These are phyloP conservation scores for Clostera curtula DNA, from an alignment of 2,888 invertebrate genomes.

Conservation along the genomic window DNA sequence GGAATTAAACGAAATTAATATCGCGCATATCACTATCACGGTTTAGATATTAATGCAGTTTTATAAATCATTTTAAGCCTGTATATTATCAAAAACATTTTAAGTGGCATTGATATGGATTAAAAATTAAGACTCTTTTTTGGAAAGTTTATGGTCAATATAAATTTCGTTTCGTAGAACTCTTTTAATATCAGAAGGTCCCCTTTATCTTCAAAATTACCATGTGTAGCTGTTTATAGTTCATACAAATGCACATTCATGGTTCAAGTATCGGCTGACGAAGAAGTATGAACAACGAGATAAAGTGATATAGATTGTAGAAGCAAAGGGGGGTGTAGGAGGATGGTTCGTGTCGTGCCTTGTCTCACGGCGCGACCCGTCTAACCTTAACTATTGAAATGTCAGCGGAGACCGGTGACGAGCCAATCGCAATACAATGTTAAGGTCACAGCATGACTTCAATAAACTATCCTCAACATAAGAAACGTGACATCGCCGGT, in stretches of 20 bases:
- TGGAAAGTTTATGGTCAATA: too few relatives aligned
- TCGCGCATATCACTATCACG: constrained; percentile 25
- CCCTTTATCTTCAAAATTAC: too few relatives aligned
- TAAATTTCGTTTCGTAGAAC: too few relatives aligned
- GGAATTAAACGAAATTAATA: constrained; percentile 39
- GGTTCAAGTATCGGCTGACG: too few relatives aligned
- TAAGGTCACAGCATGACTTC: constrained; percentile 74
- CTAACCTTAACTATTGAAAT: constrained; percentile 73
- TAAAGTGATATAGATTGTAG: constrained; percentile 29
- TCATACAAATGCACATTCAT: too few relatives aligned
- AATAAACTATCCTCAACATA: constrained; percentile 70
- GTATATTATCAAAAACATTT: too few relatives aligned
- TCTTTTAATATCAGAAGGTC: too few relatives aligned
- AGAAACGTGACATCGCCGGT: constrained; percentile 66
- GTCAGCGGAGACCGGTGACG: constrained; percentile 68
- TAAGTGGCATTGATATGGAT: too few relatives aligned
- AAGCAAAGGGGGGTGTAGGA: constrained; percentile 21
- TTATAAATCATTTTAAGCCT: too few relatives aligned
- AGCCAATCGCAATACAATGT: constrained; percentile 73
- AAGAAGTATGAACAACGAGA: constrained; percentile 33
- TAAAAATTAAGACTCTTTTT: too few relatives aligned
- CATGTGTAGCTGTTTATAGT: too few relatives aligned
- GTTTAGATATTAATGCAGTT: constrained; percentile 30
- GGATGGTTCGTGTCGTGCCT: constrained; percentile 52
- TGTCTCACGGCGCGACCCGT: constrained; percentile 60